Evolutionary conservation across 2,113 vertebrate species (phyloP).

Genomic region (Chaetorhynchus papuensis): DNA sequence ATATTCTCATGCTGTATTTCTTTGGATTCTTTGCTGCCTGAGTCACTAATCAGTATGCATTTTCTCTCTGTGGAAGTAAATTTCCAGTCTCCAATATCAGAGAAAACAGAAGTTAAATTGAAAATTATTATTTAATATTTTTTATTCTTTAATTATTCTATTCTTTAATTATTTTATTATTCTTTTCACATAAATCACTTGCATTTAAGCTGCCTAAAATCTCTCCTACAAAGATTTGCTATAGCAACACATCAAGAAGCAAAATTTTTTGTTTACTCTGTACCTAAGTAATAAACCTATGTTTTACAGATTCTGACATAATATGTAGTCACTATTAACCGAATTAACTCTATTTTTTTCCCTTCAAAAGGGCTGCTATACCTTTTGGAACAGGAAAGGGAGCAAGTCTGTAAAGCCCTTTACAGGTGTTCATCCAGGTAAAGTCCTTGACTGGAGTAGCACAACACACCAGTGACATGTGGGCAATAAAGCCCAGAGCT

Average conservation of each 20-base stretch:
- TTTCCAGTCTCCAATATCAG: not conserved
- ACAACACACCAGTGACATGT: accelerated
- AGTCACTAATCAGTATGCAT: not conserved
- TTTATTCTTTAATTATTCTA: slow-evolving; percentile 20
- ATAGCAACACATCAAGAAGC: not conserved
- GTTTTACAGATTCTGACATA: not conserved
- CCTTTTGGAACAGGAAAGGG: not conserved
- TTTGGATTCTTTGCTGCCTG: not conserved
- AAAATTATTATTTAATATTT: not conserved
- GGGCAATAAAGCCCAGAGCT: not conserved
- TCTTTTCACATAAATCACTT: slow-evolving; percentile 25
- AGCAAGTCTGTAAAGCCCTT: not conserved
- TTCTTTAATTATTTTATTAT: slow-evolving; percentile 38
- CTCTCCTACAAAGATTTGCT: not conserved
- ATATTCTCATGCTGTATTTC: not conserved
- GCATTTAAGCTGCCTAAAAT: slow-evolving; percentile 18
- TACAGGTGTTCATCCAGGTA: not conserved
- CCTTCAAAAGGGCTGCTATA: not conserved
- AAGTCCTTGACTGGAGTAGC: not conserved
- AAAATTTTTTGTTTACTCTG: slow-evolving; percentile 25
- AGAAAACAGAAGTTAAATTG: slow-evolving; percentile 1
- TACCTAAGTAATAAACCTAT: not conserved
- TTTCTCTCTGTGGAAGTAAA: not conserved
- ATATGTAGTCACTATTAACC: not conserved
- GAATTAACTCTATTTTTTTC: not conserved